Conservation (phyloP, 2,797 vertebrate species). For the Cryptoblepharus egeriae region DNA sequence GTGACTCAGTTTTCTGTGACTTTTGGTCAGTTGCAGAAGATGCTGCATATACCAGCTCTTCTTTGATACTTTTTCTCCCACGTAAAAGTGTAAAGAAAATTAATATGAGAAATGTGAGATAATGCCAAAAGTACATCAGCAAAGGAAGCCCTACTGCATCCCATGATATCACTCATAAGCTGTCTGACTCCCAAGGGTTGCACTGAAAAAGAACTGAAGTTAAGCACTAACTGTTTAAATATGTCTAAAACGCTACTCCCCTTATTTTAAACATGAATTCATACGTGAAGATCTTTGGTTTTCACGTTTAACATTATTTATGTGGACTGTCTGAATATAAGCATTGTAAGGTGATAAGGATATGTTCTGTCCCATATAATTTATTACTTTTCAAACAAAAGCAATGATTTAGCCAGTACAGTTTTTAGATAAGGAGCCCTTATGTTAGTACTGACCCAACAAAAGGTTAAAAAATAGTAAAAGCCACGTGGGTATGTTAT, state of each 20-base stretch:
- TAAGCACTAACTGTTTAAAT: conserved; percentile 9
- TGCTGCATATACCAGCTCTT: not conserved
- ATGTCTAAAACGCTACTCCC: conserved; percentile 35
- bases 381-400: conserved; percentile 40
- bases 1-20: not conserved
- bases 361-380: conserved; percentile 21
- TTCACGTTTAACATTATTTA: not conserved
- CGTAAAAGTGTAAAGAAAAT: not conserved
- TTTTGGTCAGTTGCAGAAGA: not conserved
- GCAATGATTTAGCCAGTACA: not conserved
- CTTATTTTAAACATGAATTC: conserved; percentile 41
- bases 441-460: conserved; percentile 39
- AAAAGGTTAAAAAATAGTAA: conserved; percentile 22
- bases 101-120: not conserved
- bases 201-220: not conserved
- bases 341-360: not conserved
- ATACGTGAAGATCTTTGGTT: conserved; percentile 52
- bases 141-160: not conserved
- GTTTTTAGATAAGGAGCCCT: conserved; percentile 31
- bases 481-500: conserved; percentile 3
- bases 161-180: not conserved
- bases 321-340: not conserved
- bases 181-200: not conserved
- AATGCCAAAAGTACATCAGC: not conserved
- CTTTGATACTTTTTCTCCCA: not conserved